Conservation (phyloP, 2,797 vertebrate genomes). For the Potorous gilbertii region DNA sequence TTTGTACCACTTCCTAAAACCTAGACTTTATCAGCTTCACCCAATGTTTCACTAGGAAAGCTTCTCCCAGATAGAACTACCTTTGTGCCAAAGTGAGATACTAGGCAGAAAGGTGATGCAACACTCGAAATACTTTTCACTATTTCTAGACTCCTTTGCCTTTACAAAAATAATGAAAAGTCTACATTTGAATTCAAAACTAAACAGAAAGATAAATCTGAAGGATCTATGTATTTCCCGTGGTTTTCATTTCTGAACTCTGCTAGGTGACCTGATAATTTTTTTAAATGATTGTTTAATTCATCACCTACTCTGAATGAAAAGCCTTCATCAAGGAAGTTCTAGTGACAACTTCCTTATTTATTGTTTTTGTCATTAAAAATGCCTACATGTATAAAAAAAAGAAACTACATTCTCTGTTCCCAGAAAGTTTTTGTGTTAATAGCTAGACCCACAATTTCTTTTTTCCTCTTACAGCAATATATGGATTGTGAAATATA, state of each 20-base stretch:
- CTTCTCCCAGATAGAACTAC: conserved; percentile 23
- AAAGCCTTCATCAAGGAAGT: not conserved
- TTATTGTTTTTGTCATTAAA: conserved; percentile 13
- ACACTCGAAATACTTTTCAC: not conserved
- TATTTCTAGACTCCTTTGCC: not conserved
- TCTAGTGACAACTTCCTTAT: not conserved
- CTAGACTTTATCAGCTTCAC: not conserved
- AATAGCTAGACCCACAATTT: conserved; percentile 5
- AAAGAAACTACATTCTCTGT: conserved; percentile 21
- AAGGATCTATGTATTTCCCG: not conserved
- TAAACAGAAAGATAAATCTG: conserved; percentile 25
- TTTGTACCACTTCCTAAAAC: not conserved
- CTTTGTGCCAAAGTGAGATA: conserved; percentile 33
- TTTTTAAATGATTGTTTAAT: not conserved
- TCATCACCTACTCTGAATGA: not conserved
- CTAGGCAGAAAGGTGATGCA: conserved; percentile 5
- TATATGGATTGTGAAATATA: not conserved
- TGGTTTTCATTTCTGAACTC: conserved; percentile 38
- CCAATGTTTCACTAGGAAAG: not conserved
- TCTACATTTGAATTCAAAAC: conserved; percentile 37
- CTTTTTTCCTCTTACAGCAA: conserved; percentile 30
- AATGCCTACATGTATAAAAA: not conserved
- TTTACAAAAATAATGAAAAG: conserved; percentile 20
- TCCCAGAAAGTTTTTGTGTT: conserved; percentile 39
- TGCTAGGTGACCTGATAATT: not conserved